Evolutionary conservation across 2,888 invertebrate species (phyloP), one percentile per base, ranked within the genome.

Genomic region (Fragum sueziense): DNA sequence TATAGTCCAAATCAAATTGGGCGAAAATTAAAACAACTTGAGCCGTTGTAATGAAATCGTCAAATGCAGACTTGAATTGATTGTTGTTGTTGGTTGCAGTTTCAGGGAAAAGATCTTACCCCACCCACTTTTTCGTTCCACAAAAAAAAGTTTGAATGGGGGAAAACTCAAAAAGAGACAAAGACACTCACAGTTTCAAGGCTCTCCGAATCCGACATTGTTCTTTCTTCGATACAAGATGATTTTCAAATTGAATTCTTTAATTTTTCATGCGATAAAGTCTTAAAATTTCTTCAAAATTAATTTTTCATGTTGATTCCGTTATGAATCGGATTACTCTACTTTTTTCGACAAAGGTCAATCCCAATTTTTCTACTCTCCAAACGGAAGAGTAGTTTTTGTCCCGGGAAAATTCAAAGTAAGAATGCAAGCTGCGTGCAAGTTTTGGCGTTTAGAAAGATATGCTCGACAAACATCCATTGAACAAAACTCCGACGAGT

Each of bases 371-470:
- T 34, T 27, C 27, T 14, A 54, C 7, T 61, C 65, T 65, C 65
- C 41, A 14, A 25, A 41, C 11, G 22, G 22, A 34, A 41, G 29
- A 65, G 65, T 34, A 9, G 4, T 61, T 65, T 22, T 27, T 11
- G 4, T 27, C 41, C 41, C 65, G 65, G 37, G 65, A 65, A 41
- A 22, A 34, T 65, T 65, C 22, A 25, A 65, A 65, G 9, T 4
- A 33, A n/a, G 57, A n/a, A 62, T 62, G 62, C 33, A 41, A 27
- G 22, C 65, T 27, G n/a, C 14, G 11, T 70, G 70, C 27, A 54
- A 74, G 31, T 29, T 71, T 14, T 85, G 83, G 84, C 52, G 61
- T 41, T 68, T 86, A 20, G 80, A 86, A 67, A 70, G 78, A 65
- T 86, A 86, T 71, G 84, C 86, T 2, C 71, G 84, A 54, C 70